Percentiles rank a stretch among this genome's conserved stretches.
phyloP scores from a whole-genome alignment of 2,113 vertebrate genomes.

The Gasterosteus aculeatus region DNA sequence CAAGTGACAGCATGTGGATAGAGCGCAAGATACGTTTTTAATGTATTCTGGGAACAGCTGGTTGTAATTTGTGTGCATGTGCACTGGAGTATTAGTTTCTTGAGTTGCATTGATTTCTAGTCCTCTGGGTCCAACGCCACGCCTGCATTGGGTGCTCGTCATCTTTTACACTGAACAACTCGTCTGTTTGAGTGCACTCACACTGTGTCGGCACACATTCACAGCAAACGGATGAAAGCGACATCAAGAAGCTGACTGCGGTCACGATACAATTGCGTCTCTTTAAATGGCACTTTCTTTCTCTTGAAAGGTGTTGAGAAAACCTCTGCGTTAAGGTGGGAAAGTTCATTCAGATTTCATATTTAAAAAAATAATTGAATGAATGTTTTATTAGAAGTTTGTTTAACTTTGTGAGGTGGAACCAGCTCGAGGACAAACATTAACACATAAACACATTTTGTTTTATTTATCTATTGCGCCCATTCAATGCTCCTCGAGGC shows the following conservation, averaged over 20 bases:
- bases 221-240: constrained; percentile 27
- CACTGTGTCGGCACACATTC: not conserved
- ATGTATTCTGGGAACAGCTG: not conserved
- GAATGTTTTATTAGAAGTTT: not conserved
- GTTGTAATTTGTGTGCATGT: not conserved
- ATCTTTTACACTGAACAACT: not conserved
- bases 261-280: not conserved
- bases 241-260: constrained; percentile 16
- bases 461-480: not conserved
- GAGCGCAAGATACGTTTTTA: not conserved
- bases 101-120: not conserved
- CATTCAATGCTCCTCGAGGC: not conserved
- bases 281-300: not conserved
- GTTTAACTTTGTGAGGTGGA: not conserved
- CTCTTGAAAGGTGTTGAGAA: not conserved
- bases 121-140: not conserved
- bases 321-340: not conserved
- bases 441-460: constrained; percentile 3
- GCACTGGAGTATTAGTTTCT: not conserved
- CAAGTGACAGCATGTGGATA: constrained; percentile 1
- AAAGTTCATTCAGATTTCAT: not conserved
- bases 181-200: constrained; percentile 6
- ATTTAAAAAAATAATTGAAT: not conserved
- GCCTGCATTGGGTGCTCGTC: constrained; percentile 1
- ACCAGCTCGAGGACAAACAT: not conserved